Evolutionary conservation across 2,113 vertebrate genomes (phyloP), one percentile per base, ranked within the genome.

Genomic region (Probosciger aterrimus): DNA sequence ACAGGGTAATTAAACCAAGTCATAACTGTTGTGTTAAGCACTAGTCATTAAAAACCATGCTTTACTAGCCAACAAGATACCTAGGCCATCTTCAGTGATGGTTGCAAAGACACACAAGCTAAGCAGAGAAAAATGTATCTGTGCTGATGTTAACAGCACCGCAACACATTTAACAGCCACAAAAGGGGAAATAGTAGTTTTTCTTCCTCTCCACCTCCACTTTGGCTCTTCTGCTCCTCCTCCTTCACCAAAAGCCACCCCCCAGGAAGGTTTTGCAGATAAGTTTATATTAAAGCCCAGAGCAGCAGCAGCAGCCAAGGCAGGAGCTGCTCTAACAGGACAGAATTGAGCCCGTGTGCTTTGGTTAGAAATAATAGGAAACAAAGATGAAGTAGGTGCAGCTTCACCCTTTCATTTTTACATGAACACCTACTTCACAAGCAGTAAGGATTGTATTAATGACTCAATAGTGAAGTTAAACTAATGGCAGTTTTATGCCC

Each of bases 401-500:
- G 39, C 50, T 87, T 57, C 30, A 43, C 28, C 44, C 35, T 18
- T 31, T 12, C 23, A 18, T 44, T 35, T 59, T 24, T 16, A 59
- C 57, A 35, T 16, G 57, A 59, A 59, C 57, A 59, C 33, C 85
- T 50, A 3, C 18, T 43, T 12, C 68, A 70, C 7, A 28, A 64
- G 77, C 19, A 86, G 31, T 16, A 25, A 39, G 46, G 35, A 30
- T 0, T 64, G 35, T 9, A 52, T 44, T 16, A 69, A 57, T 70
- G 37, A 67, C 4, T 82, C 39, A 49, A 7, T 35, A 53, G 2
- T 43, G 11, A n/a, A 86, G 8, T 35, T 46, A 62, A 93, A 49
- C 4, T 37, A 74, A 15, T 14, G 37, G 11, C 49, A 11, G 17
- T 65, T 76, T 52, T 43, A 39, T 0, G 24, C 57, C 73, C 0